Conservation (phyloP, 2,797 vertebrate species). For the Bucorvus abyssinicus region DNA sequence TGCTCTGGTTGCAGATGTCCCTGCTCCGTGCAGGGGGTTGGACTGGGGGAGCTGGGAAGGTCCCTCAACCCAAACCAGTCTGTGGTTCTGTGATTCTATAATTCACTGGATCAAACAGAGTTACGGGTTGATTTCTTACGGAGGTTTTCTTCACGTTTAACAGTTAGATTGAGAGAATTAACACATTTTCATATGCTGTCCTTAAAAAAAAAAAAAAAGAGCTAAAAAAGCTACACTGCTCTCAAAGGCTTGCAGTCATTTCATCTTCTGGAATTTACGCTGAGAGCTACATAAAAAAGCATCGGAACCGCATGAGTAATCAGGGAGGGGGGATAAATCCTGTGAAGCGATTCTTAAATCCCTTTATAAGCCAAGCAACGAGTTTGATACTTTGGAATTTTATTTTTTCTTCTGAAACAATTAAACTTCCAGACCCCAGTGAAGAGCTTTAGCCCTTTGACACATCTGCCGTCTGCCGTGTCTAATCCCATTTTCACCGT, state of each 20-base stretch:
- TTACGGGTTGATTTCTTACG: rapidly evolving
- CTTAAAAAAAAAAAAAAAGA: background rate
- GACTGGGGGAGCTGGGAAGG: no score
- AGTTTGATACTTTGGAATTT: background rate
- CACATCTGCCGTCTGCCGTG: background rate
- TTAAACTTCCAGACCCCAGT: no score
- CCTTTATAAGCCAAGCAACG: background rate
- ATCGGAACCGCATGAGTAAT: background rate
- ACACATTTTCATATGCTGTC: background rate
- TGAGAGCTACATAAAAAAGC: background rate
- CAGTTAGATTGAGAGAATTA: background rate
- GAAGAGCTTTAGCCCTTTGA: background rate
- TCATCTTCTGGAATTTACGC: background rate
- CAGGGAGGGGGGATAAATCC: rapidly evolving
- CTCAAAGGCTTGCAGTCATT: background rate
- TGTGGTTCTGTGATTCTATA: no score
- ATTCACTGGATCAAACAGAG: no score
- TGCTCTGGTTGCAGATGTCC: no score
- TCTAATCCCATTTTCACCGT: rapidly evolving
- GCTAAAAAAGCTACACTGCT: background rate
- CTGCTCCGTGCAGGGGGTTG: no score
- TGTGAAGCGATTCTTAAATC: background rate
- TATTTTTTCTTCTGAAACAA: background rate
- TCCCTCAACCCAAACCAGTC: no score
- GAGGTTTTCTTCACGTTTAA: background rate